A percentile compares a stretch with the other conserved stretches of the same genome.
Evolutionary conservation across 2,888 invertebrate species (phyloP).

Genomic region (Lycocerus yunnanus): DNA sequence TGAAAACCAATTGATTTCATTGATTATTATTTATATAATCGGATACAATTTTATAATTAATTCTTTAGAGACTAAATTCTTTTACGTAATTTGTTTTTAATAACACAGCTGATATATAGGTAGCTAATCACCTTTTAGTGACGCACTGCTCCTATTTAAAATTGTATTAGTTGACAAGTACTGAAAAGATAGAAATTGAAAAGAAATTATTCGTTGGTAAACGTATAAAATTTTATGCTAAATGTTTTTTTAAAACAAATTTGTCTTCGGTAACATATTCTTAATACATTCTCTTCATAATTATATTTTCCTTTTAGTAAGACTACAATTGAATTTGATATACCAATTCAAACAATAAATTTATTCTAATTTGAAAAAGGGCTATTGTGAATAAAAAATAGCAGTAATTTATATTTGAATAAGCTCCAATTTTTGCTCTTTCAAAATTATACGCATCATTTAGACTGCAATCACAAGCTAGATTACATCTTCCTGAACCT

Average conservation of each 20-base stretch:
- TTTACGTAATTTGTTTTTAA: not conserved
- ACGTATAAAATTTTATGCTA: not conserved
- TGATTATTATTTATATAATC: not conserved
- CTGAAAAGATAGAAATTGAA: not conserved
- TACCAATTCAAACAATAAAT: not conserved
- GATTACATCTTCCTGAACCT: not conserved
- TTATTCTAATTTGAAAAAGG: not conserved
- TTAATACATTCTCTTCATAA: not conserved
- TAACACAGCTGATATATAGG: not conserved
- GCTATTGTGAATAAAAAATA: not conserved
- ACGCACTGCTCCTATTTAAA: not conserved
- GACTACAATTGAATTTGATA: not conserved
- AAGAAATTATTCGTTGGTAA: not conserved
- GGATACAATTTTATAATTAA: not conserved
- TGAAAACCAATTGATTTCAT: not conserved
- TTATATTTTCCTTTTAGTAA: not conserved
- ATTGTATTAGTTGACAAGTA: not conserved
- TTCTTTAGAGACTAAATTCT: not conserved
- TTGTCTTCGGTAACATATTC: not conserved
- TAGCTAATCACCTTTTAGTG: too few relatives aligned
- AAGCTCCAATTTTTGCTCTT: not conserved
- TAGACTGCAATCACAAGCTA: not conserved
- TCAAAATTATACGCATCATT: not conserved
- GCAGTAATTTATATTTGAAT: not conserved
- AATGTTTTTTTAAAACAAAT: too few relatives aligned